These are phyloP conservation scores for Cyphomyrmex costatus DNA, from an alignment of 1,140 invertebrate genomes.

Conservation along the genomic window DNA sequence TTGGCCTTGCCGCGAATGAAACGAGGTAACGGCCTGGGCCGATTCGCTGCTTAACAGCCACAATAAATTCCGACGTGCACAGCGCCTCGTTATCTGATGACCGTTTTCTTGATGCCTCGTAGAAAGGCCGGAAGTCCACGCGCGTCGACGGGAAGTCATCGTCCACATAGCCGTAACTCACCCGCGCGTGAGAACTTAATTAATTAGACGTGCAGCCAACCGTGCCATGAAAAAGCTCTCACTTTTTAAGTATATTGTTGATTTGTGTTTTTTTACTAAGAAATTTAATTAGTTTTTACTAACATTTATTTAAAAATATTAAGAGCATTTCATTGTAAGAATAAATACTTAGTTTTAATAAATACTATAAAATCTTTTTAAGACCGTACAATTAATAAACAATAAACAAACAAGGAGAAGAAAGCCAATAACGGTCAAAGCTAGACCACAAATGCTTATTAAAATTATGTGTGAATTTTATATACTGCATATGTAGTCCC, in stretches of 20 bases:
- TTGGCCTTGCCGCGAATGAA: constrained; percentile 58
- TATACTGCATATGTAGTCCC: too few species aligned
- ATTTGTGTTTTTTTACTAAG: neutral
- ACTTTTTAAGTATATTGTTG: neutral
- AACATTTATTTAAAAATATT: neutral
- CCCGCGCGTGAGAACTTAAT: constrained; percentile 30
- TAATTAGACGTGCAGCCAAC: constrained; percentile 9
- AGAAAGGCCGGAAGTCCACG: constrained; percentile 43
- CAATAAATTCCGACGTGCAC: constrained; percentile 64
- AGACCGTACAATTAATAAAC: too few species aligned
- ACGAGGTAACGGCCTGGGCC: constrained; percentile 63
- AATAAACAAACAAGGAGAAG: too few species aligned
- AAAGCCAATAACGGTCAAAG: too few species aligned
- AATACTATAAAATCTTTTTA: too few species aligned
- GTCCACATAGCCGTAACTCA: constrained; percentile 8
- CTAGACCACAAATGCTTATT: too few species aligned
- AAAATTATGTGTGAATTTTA: too few species aligned
- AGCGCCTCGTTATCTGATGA: constrained; percentile 53
- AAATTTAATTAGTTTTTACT: neutral
- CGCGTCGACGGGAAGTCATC: constrained; percentile 29
- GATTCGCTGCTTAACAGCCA: constrained; percentile 36
- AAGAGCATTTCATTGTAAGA: neutral
- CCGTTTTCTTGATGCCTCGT: constrained; percentile 49
- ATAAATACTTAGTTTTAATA: too few species aligned
- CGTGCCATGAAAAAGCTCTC: neutral